Evolutionary conservation across 2,797 vertebrate genomes (phyloP).

Genomic region (Anomalospiza imberbis): DNA sequence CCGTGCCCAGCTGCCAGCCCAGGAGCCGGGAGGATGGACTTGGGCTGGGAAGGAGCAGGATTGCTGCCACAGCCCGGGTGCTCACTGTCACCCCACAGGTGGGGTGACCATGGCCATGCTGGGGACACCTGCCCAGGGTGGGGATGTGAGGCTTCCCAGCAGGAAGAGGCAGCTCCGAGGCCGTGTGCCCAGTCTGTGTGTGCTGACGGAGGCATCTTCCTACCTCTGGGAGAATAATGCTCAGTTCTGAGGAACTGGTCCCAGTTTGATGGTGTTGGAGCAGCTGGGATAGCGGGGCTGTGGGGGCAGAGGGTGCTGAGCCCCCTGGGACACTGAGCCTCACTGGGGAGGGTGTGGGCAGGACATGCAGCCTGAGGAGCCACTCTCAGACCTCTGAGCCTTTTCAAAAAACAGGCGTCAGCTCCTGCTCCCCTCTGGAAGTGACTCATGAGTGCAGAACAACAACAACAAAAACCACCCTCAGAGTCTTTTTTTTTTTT

Average conservation of each 20-base stretch:
- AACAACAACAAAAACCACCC: conserved; percentile 57
- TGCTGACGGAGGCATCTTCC: background rate
- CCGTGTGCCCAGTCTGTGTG: background rate
- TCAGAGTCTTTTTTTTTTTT: background rate
- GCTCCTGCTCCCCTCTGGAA: conserved; percentile 50
- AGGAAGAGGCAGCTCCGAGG: background rate
- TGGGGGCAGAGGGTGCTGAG: background rate
- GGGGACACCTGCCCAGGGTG: background rate
- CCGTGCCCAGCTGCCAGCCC: background rate
- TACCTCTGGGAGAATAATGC: background rate
- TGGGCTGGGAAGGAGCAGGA: background rate
- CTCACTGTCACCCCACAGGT: background rate
- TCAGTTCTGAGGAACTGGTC: background rate
- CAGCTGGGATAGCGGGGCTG: accelerated
- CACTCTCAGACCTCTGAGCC: background rate
- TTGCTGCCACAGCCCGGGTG: background rate
- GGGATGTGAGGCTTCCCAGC: background rate
- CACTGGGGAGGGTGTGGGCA: background rate
- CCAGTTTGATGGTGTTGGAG: background rate
- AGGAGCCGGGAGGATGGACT: background rate
- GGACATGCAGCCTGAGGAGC: background rate
- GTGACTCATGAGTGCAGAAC: conserved; percentile 60
- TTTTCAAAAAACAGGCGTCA: conserved; percentile 18
- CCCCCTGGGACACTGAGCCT: background rate
- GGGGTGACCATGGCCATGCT: accelerated